Evolutionary conservation across 2,888 invertebrate genomes (phyloP).

Genomic region (Neria commutata): DNA sequence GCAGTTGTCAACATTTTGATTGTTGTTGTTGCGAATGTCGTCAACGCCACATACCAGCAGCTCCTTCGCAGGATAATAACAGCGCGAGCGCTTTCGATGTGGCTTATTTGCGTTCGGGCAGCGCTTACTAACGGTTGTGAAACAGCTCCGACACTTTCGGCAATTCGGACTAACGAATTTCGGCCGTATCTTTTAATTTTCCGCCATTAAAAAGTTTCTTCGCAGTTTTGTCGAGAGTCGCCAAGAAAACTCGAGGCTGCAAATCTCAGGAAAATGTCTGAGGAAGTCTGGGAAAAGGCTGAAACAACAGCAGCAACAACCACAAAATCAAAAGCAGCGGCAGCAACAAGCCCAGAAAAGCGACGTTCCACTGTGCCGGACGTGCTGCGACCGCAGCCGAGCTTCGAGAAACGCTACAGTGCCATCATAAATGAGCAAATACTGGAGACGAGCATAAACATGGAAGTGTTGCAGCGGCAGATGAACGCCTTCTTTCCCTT

Average conservation of each 20-base stretch:
- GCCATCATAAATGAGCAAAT: conserved; percentile 59
- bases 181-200: conserved; percentile 37
- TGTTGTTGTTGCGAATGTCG: neutral
- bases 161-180: conserved; percentile 28
- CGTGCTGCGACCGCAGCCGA: conserved; percentile 48
- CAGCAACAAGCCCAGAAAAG: conserved; percentile 22
- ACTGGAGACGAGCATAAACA: conserved; percentile 59
- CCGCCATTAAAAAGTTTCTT: conserved; percentile 36
- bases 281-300: conserved; percentile 38
- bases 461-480: conserved; percentile 67
- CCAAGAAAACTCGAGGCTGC: neutral
- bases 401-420: conserved; percentile 60
- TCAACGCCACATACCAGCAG: conserved; percentile 38
- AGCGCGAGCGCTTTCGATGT: conserved; percentile 30
- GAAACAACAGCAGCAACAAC: conserved; percentile 31
- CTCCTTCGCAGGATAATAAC: neutral
- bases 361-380: conserved; percentile 34
- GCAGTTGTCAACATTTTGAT: no score
- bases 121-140: conserved; percentile 36
- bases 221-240: neutral
- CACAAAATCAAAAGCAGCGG: conserved; percentile 11
- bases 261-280: no score
- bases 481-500: conserved; percentile 75
- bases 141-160: neutral
- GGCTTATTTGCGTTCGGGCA: conserved; percentile 47